phyloP scores from a whole-genome alignment of 2,797 vertebrate genomes.

The Rousettus madagascariensis region DNA sequence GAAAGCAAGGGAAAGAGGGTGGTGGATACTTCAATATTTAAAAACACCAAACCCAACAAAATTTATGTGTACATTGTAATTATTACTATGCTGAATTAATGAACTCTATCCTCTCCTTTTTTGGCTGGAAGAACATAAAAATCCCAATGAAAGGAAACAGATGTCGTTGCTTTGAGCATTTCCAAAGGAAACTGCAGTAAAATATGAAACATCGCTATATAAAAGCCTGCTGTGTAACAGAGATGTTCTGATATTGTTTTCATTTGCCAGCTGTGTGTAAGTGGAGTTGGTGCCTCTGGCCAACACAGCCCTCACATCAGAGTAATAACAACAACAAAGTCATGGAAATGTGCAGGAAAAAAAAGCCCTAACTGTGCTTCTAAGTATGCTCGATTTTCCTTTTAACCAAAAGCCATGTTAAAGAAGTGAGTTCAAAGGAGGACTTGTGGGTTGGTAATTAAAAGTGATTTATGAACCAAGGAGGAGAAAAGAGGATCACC shows the following conservation, averaged over 20 bases:
- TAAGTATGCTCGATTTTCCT: constrained; percentile 73
- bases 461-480: neutral
- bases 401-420: constrained; percentile 73
- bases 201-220: constrained; percentile 74
- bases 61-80: constrained; percentile 81
- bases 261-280: constrained; percentile 80
- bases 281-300: constrained; percentile 74
- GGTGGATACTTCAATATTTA: neutral
- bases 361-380: constrained; percentile 68
- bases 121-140: constrained; percentile 83
- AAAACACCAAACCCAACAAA: constrained; percentile 68
- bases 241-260: constrained; percentile 81
- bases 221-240: constrained; percentile 78
- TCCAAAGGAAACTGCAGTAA: constrained; percentile 84
- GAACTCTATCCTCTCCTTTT: constrained; percentile 79
- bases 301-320: constrained; percentile 77
- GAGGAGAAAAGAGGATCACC: neutral
- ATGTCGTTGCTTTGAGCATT: constrained; percentile 83
- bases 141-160: constrained; percentile 86
- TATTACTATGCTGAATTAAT: constrained; percentile 80
- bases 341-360: constrained; percentile 70
- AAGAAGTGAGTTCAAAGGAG: neutral
- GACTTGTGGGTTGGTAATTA: neutral
- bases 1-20: neutral
- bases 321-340: constrained; percentile 75